Evolutionary conservation across 2,113 vertebrate species (phyloP), one percentile per base, ranked within the genome.

Genomic region (Phylloscopus whistleri): DNA sequence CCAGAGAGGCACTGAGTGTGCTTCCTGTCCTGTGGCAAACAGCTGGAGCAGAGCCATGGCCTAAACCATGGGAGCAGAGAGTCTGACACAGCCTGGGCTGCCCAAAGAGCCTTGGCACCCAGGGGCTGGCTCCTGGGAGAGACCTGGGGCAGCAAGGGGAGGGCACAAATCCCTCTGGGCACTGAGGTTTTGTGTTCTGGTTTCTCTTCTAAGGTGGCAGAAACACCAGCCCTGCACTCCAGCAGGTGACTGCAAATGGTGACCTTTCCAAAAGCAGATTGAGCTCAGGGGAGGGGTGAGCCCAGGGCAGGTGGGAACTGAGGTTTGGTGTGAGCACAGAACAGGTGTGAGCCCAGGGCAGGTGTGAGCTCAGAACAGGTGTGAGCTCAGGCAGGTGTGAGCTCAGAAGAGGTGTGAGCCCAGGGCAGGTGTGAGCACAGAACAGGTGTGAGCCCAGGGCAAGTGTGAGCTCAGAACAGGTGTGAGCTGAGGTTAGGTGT

Each of bases 61-160:
- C 24, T 27, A 2, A n/a, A 10, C 3, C 31, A 13, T 0, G 2
- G 12, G 20, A 12, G 2, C 55, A 56, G 58, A 16, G n/a, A 23
- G n/a, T 7, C 20, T 46, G 5, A 4, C 41, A 51, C 4, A 5
- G 0, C 3, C 2, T 2, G 39, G 27, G 39, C 4, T 10, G 26
- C 4, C 9, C 15, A 31, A 7, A 16, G n/a, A 22, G 23, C 8
- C 13, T 6, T 7, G 48, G 41, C 33, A 7, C 28, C 2, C 27
- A 60, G 48, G 44, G 49, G 13, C 4, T 2, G 3, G 51, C 18
- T 70, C 20, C 14, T 9, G 23, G n/a, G 33, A n/a, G 30, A n/a
- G 30, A 13, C 5, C 5, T 7, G 0, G 14, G 10, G 0, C 7
- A 16, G 30, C 2, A 2, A 26, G 4, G 37, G 12, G 58, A 33